These are phyloP conservation scores for Dolomedes plantarius DNA, from an alignment of 2,888 invertebrate genomes.

Conservation along the genomic window DNA sequence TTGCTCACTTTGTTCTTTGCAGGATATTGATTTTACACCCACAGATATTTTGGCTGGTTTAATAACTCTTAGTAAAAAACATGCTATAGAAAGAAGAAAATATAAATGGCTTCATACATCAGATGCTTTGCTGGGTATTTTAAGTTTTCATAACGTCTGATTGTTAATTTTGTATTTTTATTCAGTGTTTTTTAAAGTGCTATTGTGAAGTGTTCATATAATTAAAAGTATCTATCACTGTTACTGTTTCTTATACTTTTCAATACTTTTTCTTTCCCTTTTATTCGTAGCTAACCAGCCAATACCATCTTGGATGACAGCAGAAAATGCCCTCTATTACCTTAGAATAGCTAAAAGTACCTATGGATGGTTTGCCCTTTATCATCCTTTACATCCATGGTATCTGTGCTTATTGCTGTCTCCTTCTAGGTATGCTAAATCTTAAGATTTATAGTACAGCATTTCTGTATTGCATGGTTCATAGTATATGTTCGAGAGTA, in stretches of 20 bases:
- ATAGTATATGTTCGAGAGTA: too few relatives aligned
- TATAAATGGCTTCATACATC: not conserved
- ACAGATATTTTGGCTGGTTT: conserved; percentile 63
- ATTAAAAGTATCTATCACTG: too few relatives aligned
- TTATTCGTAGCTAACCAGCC: too few relatives aligned
- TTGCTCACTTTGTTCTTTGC: not conserved
- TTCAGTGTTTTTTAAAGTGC: too few relatives aligned
- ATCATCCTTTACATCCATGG: conserved; percentile 37
- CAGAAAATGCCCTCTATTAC: conserved; percentile 48
- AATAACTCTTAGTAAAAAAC: conserved; percentile 41
- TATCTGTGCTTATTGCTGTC: conserved; percentile 30
- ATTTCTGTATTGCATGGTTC: too few relatives aligned
- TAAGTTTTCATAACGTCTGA: too few relatives aligned
- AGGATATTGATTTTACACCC: conserved; percentile 56
- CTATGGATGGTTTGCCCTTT: conserved; percentile 52
- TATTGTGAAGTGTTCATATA: too few relatives aligned
- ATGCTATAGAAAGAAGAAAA: conserved; percentile 52
- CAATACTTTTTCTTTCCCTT: too few relatives aligned
- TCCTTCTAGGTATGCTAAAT: conserved; percentile 30
- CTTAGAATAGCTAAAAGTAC: conserved; percentile 57
- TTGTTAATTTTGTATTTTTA: too few relatives aligned
- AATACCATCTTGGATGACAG: conserved; percentile 67
- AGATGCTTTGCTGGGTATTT: not conserved
- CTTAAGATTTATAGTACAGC: not conserved
- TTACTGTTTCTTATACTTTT: too few relatives aligned